Evolutionary conservation across 2,888 invertebrate genomes (phyloP).

Genomic region (Acrobasis suavella): DNA sequence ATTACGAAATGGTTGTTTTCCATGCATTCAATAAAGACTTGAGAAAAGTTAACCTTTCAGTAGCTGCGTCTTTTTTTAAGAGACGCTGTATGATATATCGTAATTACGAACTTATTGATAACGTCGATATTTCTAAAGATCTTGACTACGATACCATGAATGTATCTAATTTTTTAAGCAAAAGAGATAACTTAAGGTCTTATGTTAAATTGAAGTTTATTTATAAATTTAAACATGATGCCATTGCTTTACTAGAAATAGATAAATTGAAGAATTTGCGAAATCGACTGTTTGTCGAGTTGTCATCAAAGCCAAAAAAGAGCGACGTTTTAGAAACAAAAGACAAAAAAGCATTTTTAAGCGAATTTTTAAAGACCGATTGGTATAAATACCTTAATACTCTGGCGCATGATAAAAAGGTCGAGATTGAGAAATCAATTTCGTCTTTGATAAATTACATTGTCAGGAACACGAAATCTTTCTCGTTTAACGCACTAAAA

Average conservation of each 20-base stretch:
- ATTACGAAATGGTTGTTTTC: constrained; percentile 40
- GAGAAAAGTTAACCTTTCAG: constrained; percentile 17
- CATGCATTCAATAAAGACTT: constrained; percentile 16
- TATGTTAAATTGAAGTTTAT: constrained; percentile 49
- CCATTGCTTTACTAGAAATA: constrained; percentile 42
- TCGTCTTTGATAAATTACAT: constrained; percentile 52
- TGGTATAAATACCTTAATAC: constrained; percentile 40
- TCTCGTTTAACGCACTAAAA: constrained; percentile 47
- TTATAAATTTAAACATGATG: constrained; percentile 32
- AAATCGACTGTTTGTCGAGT: constrained; percentile 36
- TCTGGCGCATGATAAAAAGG: constrained; percentile 27
- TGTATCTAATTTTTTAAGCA: constrained; percentile 37
- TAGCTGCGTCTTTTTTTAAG: constrained; percentile 33
- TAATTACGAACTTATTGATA: constrained; percentile 38
- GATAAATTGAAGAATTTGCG: constrained; percentile 42
- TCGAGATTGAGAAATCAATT: constrained; percentile 47
- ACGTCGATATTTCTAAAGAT: constrained; percentile 41
- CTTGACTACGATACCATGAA: constrained; percentile 45
- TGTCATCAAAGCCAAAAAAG: constrained; percentile 25
- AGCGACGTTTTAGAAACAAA: constrained; percentile 33
- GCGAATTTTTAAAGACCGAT: constrained; percentile 35
- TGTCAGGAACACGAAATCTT: constrained; percentile 47
- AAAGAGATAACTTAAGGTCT: constrained; percentile 44
- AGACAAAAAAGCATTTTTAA: constrained; percentile 38
- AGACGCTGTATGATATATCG: constrained; percentile 38